phyloP scores from a whole-genome alignment of 2,113 vertebrate genomes.

The Thermophis baileyi region DNA sequence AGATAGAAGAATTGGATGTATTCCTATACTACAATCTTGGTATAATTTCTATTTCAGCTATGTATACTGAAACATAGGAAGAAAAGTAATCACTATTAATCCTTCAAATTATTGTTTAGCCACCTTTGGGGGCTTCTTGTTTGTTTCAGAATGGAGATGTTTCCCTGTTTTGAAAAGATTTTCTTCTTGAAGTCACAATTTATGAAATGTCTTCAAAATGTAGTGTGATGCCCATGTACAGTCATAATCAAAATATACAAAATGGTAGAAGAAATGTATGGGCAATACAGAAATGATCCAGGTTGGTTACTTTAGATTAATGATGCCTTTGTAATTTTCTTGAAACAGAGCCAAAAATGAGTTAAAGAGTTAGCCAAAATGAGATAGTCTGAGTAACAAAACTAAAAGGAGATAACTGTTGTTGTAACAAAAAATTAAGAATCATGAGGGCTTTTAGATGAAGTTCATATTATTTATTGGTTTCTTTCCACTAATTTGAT shows the following conservation, averaged over 20 bases:
- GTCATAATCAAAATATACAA: background rate
- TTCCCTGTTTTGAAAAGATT: background rate
- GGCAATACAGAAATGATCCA: background rate
- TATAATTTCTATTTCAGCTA: background rate
- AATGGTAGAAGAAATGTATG: background rate
- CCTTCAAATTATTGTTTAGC: background rate
- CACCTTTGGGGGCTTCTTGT: background rate
- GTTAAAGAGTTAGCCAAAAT: background rate
- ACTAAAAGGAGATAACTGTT: background rate
- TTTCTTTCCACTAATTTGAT: conserved; percentile 15
- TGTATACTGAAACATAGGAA: background rate
- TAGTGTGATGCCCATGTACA: background rate
- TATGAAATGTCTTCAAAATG: background rate
- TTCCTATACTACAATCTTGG: background rate
- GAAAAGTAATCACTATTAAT: background rate
- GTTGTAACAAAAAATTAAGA: background rate
- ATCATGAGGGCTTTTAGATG: background rate
- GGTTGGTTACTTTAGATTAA: background rate
- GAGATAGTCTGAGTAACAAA: background rate
- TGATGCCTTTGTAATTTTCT: background rate
- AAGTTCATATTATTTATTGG: background rate
- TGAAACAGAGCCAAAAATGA: background rate
- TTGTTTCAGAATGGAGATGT: background rate
- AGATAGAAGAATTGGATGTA: background rate
- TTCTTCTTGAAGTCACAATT: background rate